Evolutionary conservation across 2,888 invertebrate species (phyloP).

Genomic region (Apantesis nais): DNA sequence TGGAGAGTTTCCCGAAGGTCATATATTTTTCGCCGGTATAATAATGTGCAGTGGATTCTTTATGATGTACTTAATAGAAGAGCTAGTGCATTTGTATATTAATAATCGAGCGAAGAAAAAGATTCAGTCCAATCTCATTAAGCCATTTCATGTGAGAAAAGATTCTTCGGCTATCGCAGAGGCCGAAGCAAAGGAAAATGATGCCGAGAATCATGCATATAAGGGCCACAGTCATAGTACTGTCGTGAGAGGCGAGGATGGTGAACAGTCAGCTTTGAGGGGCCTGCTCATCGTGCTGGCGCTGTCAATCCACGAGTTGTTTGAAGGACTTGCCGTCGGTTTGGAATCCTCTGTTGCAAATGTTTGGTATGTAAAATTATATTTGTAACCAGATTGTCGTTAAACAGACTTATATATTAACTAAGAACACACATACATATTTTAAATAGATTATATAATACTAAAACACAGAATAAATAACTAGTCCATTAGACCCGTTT

Average conservation of each 20-base stretch:
- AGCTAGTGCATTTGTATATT: conserved; percentile 90
- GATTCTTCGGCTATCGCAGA: conserved; percentile 23
- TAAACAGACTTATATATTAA: background rate
- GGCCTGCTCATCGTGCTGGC: conserved; percentile 93
- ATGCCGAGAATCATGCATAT: conserved; percentile 42
- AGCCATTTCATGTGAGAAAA: conserved; percentile 71
- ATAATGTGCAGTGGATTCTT: conserved; percentile 92
- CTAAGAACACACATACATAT: background rate
- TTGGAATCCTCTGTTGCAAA: conserved; percentile 87
- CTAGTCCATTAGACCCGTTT: background rate
- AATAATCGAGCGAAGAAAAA: conserved; percentile 79
- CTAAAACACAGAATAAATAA: too few species aligned
- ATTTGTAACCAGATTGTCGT: background rate
- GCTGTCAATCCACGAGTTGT: conserved; percentile 90
- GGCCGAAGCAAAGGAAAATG: conserved; percentile 48
- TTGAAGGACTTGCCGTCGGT: conserved; percentile 94
- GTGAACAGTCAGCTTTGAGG: conserved; percentile 84
- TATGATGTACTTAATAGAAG: conserved; percentile 91
- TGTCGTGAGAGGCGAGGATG: conserved; percentile 60
- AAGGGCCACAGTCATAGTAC: conserved; percentile 71
- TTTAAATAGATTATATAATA: too few species aligned
- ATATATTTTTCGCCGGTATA: conserved; percentile 89
- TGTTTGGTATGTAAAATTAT: conserved; percentile 68
- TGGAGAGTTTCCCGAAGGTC: conserved; percentile 81
- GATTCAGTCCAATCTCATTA: conserved; percentile 62